phyloP scores from a whole-genome alignment of 2,797 vertebrate species.

The Nyctalus aviator region DNA sequence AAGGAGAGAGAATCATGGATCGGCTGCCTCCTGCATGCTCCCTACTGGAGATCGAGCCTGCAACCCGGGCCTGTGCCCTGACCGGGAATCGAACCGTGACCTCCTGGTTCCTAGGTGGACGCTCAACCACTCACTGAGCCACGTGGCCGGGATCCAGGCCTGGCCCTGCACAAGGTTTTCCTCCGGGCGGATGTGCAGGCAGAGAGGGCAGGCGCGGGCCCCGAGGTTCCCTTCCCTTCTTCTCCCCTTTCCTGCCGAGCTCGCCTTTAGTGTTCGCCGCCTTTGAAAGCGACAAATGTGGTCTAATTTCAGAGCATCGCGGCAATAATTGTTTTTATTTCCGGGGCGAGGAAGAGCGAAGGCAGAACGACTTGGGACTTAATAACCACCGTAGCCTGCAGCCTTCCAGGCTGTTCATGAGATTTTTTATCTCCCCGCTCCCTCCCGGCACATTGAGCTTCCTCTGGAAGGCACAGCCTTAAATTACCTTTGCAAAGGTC shows the following conservation, averaged over 20 bases:
- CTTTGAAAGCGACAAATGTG: conserved; percentile 85
- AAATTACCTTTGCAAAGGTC: conserved; percentile 90
- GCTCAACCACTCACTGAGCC: no score
- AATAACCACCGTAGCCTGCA: conserved; percentile 90
- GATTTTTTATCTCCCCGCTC: conserved; percentile 88
- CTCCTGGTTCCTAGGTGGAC: no score
- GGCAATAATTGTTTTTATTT: conserved; percentile 89
- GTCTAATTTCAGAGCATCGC: conserved; percentile 86
- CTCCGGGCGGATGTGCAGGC: conserved; percentile 73
- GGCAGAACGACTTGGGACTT: conserved; percentile 89
- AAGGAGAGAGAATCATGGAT: neutral
- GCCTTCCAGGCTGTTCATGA: conserved; percentile 89
- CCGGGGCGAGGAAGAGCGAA: conserved; percentile 81
- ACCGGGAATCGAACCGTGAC: no score
- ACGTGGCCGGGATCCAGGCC: neutral
- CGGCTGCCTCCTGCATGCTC: neutral
- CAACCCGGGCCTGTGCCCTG: neutral
- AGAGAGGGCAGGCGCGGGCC: conserved; percentile 79
- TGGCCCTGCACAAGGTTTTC: conserved; percentile 62
- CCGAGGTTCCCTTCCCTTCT: conserved; percentile 77
- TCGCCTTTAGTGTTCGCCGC: conserved; percentile 77
- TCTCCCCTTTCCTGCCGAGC: conserved; percentile 61
- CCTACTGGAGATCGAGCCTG: neutral
- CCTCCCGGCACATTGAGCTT: conserved; percentile 80
- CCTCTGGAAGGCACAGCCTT: conserved; percentile 88